phyloP scores from a whole-genome alignment of 2,797 vertebrate species.

The Buceros bicornis region DNA sequence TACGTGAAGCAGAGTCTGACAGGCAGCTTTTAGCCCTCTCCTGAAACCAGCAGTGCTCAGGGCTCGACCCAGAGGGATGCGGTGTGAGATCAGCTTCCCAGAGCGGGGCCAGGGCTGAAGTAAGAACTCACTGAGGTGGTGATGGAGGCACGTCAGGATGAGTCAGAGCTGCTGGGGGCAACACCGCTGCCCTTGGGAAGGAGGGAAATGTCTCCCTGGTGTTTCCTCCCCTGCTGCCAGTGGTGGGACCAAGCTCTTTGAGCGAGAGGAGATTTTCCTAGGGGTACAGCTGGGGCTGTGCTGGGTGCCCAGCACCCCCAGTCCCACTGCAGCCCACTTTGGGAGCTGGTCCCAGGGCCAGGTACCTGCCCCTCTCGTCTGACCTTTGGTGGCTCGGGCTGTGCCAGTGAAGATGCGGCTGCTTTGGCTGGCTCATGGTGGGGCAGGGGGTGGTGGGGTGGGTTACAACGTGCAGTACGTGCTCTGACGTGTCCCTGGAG shows the following conservation, averaged over 20 bases:
- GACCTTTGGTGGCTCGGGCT: background rate
- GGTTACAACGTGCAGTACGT: background rate
- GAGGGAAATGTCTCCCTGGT: background rate
- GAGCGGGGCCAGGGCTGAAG: background rate
- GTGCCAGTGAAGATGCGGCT: background rate
- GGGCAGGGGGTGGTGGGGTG: no score
- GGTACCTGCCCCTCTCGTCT: background rate
- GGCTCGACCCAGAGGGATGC: background rate
- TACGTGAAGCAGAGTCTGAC: fast-evolving
- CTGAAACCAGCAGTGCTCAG: background rate
- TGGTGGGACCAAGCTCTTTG: fast-evolving
- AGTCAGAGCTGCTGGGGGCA: constrained; percentile 7
- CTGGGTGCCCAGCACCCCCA: fast-evolving
- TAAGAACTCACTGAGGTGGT: constrained; percentile 1
- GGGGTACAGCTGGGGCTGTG: background rate
- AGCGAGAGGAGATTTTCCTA: background rate
- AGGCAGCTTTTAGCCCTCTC: background rate
- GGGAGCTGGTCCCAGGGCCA: background rate
- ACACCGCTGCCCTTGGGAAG: background rate
- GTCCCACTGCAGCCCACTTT: background rate
- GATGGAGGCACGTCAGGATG: background rate
- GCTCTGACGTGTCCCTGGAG: background rate
- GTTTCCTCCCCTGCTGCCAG: background rate
- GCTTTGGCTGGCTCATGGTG: background rate
- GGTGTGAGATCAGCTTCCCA: constrained; percentile 4